A percentile compares a stretch with the other conserved stretches of the same genome.
These are phyloP conservation scores for Halocynthia roretzi DNA, from an alignment of 23 tunicate genomes.

Conservation along the genomic window DNA sequence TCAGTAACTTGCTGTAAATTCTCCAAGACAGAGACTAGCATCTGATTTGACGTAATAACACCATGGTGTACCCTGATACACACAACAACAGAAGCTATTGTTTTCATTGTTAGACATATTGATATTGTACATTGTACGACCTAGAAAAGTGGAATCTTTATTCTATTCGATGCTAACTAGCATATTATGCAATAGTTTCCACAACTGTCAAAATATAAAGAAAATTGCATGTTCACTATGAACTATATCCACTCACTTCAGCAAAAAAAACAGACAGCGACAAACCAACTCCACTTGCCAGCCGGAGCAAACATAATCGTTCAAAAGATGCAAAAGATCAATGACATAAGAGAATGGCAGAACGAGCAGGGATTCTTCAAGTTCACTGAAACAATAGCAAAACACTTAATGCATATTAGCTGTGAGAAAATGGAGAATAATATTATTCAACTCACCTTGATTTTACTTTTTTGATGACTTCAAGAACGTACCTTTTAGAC, in stretches of 20 bases:
- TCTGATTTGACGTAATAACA: conserved; percentile 54
- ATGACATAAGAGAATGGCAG: conserved; percentile 88
- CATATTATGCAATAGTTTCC: too few relatives aligned
- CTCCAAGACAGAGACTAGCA: conserved; percentile 49
- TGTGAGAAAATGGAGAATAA: too few relatives aligned
- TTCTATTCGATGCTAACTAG: too few relatives aligned
- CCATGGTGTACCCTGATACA: conserved; percentile 66
- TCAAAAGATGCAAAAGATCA: conserved; percentile 48
- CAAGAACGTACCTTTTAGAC: conserved; percentile 40
- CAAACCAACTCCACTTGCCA: conserved; percentile 81
- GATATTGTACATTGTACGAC: too few relatives aligned
- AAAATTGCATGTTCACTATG: too few relatives aligned
- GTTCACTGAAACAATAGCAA: conserved; percentile 27
- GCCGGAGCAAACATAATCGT: conserved; percentile 42
- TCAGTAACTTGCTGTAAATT: conserved; percentile 44
- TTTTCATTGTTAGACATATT: neutral
- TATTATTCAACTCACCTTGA: conserved; percentile 31
- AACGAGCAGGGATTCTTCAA: conserved; percentile 72
- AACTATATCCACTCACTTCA: conserved; percentile 29
- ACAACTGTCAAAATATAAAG: too few relatives aligned
- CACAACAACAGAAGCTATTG: neutral
- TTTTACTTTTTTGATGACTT: conserved; percentile 39
- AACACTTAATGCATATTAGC: too few relatives aligned
- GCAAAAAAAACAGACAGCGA: conserved; percentile 61
- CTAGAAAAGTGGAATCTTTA: too few relatives aligned